Conservation (phyloP, 1,140 invertebrate genomes). For the Drosophila quadrilineata region DNA sequence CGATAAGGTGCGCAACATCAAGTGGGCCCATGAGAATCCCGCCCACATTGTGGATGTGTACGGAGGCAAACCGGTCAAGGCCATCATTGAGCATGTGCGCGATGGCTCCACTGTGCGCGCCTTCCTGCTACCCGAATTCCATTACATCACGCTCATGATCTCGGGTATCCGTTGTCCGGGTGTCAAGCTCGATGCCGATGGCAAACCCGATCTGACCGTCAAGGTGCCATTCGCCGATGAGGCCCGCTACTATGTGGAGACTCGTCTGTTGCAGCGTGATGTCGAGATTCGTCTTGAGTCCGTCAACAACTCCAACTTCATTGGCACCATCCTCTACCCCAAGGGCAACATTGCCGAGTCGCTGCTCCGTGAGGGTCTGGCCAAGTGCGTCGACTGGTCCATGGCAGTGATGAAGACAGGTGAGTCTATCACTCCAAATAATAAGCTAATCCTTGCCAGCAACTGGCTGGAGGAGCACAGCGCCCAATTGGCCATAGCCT, state of each 20-base stretch:
- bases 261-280: slow-evolving; percentile 94
- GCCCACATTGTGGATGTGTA: slow-evolving; percentile 91
- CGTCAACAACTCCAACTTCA: slow-evolving; percentile 95
- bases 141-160: slow-evolving; percentile 95
- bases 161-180: slow-evolving; percentile 94
- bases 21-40: slow-evolving; percentile 93
- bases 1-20: slow-evolving; percentile 90
- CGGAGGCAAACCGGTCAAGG: slow-evolving; percentile 89
- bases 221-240: slow-evolving; percentile 82
- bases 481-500: slow-evolving; percentile 44
- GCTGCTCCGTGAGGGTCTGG: slow-evolving; percentile 94
- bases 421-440: slow-evolving; percentile 44
- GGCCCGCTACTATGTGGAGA: slow-evolving; percentile 93
- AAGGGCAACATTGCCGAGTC: slow-evolving; percentile 97
- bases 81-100: slow-evolving; percentile 96
- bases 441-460: slow-evolving; percentile 10
- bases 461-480: slow-evolving; percentile 32
- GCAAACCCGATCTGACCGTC: slow-evolving; percentile 84
- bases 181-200: slow-evolving; percentile 87
- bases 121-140: slow-evolving; percentile 90
- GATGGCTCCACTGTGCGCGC: slow-evolving; percentile 97
- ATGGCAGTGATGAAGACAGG: slow-evolving; percentile 92
- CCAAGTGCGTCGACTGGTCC: slow-evolving; percentile 98
- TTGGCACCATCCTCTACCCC: slow-evolving; percentile 97
- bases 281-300: slow-evolving; percentile 96